Evolutionary conservation across 92 coral and sea anemone genomes (phyloP).

Genomic region (Porites lobata): DNA sequence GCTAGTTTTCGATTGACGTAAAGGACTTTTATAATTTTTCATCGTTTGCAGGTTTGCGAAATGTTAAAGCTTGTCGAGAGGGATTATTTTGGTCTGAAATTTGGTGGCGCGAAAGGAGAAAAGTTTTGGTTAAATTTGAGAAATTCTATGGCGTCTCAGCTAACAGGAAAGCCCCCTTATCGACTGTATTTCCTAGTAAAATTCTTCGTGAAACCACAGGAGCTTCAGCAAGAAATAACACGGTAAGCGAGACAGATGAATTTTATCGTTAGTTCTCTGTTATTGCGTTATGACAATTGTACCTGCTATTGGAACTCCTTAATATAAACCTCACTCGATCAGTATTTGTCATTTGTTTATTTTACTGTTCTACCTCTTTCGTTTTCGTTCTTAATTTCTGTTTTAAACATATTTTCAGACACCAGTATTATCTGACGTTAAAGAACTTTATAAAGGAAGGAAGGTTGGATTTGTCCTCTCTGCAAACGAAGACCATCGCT

Average conservation of each 20-base stretch:
- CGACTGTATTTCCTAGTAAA: slow-evolving; percentile 94
- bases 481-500: slow-evolving; percentile 91
- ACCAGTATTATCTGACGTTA: slow-evolving; percentile 91
- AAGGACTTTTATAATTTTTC: slow-evolving; percentile 12
- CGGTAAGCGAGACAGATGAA: slow-evolving; percentile 78
- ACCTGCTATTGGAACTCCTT: slow-evolving; percentile 13
- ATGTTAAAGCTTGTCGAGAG: slow-evolving; percentile 89
- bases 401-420: slow-evolving; percentile 61
- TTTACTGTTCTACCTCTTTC: not conserved
- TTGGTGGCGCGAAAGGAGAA: slow-evolving; percentile 90
- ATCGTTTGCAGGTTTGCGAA: slow-evolving; percentile 89
- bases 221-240: slow-evolving; percentile 98
- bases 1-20: slow-evolving; percentile 7
- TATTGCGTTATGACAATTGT: slow-evolving; percentile 37
- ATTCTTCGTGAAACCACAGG: slow-evolving; percentile 98
- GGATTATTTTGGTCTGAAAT: slow-evolving; percentile 97
- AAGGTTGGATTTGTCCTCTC: slow-evolving; percentile 86
- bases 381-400: not conserved
- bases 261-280: slow-evolving; percentile 14
- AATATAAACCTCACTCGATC: slow-evolving; percentile 1
- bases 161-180: slow-evolving; percentile 94
- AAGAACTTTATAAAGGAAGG: slow-evolving; percentile 86
- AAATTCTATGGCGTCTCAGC: slow-evolving; percentile 92
- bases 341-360: slow-evolving; percentile 8
- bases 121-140: slow-evolving; percentile 95